Conservation (phyloP, 2,888 invertebrate genomes). For the Epicampocera succincta region DNA sequence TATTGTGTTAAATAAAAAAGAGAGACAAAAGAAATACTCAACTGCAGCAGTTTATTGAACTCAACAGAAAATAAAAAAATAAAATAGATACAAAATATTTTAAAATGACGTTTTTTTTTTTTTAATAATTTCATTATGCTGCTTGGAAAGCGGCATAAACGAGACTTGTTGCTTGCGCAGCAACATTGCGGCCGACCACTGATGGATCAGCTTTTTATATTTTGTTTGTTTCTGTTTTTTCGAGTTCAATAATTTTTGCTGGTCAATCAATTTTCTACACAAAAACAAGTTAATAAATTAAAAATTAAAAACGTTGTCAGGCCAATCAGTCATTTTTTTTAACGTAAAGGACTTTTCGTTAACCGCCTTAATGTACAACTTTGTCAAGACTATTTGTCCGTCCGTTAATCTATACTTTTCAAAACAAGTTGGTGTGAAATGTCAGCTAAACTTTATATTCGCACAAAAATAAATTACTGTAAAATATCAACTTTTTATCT, state of each 20-base stretch:
- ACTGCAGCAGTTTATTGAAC: constrained; percentile 64
- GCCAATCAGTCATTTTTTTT: background rate
- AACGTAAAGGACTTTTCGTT: background rate
- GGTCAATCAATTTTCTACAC: constrained; percentile 32
- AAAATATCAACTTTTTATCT: too few relatives aligned
- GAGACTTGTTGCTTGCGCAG: background rate
- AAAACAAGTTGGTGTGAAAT: too few relatives aligned
- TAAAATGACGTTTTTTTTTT: constrained; percentile 11
- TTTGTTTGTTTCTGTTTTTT: background rate
- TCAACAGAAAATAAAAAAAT: constrained; percentile 17
- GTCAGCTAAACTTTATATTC: too few relatives aligned
- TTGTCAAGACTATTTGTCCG: too few relatives aligned
- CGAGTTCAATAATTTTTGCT: constrained; percentile 16
- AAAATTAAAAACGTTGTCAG: constrained; percentile 14
- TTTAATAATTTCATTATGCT: constrained; percentile 21
- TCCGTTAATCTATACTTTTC: too few relatives aligned
- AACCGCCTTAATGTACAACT: too few relatives aligned
- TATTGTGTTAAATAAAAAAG: constrained; percentile 25
- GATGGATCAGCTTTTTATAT: constrained; percentile 30
- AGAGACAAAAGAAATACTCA: too few relatives aligned
- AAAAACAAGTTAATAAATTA: too few relatives aligned
- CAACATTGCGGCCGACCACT: background rate
- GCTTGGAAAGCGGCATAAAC: constrained; percentile 1
- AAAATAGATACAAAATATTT: constrained; percentile 1
- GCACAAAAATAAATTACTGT: too few relatives aligned